Base-by-base conservation (phyloP, 2,888 invertebrate genomes). In the Sinohyriopsis cumingii region DNA sequence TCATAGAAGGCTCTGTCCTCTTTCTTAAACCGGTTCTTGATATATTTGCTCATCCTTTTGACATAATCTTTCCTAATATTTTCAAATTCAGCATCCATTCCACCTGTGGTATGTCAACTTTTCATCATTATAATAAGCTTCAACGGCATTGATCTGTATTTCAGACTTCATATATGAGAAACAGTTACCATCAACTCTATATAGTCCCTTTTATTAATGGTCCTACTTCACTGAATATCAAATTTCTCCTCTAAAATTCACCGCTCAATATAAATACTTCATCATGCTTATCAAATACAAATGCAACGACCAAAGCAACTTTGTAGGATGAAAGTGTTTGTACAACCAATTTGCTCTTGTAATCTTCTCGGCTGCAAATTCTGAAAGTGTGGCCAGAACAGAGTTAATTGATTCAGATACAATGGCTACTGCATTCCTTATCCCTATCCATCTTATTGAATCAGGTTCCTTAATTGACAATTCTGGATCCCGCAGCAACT, bases 371-470 rank as follows among this genome's bases (percentile, higher is more conserved):
- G 63, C 73, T 63, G 77, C 63, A 68, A 68, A 64, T 20, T 68
- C 57, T 12, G 69, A 70, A 1, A 76, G 55, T 4, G 71, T 73
- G 15, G 65, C 63, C 9, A 80, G 12, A 0, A 78, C 72, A 25
- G 73, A 73, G 3, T n/a, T 28, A 65, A 71, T 73, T 19, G 64
- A 69, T 25, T 72, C 68, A 65, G 24, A 76, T 2, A 76, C 80
- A 53, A 75, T 73, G 45, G 63, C 65, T 24, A 76, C 78, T 28
- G 80, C 75, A 59, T 67, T 59, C 57, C 60, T 67, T 20, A 78
- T 62, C 5, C 76, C 75, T 18, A 80, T 57, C 78, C 78, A 80
- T 20, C 73, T 59, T 7, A 80, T 69, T 18, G 69, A 69, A 65
- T 71, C 65, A 18, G 76, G 74, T 59, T 76, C 71, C 57, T 79